Conservation (phyloP, 2,888 invertebrate genomes). For the Amphipyra tragopoginis region DNA sequence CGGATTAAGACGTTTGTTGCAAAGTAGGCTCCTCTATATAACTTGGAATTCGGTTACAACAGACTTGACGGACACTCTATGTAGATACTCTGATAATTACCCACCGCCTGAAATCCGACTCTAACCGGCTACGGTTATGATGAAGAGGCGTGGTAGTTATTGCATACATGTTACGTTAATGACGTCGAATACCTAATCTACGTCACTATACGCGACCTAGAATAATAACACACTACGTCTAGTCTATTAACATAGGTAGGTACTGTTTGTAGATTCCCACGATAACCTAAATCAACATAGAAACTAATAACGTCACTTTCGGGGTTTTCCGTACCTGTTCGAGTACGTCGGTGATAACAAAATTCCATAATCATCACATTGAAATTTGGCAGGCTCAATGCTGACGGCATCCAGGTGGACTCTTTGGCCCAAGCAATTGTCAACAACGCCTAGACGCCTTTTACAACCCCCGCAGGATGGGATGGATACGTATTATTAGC, state of each 20-base stretch:
- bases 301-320: conserved; percentile 1
- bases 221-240: conserved; percentile 7
- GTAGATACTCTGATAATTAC: too few species aligned
- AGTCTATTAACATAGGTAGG: not conserved
- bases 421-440: conserved; percentile 48
- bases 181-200: conserved; percentile 2
- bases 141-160: too few species aligned
- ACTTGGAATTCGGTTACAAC: too few species aligned
- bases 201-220: conserved; percentile 7
- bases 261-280: conserved; percentile 9
- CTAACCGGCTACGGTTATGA: too few species aligned
- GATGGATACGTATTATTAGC: conserved; percentile 37
- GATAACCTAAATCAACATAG: conserved; percentile 8
- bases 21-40: too few species aligned
- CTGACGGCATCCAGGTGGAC: conserved; percentile 43
- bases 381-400: conserved; percentile 47
- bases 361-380: conserved; percentile 10
- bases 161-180: too few species aligned
- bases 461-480: conserved; percentile 45
- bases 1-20: too few species aligned
- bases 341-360: not conserved
- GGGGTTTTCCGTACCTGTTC: not conserved
- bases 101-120: too few species aligned
- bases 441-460: conserved; percentile 45
- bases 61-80: too few species aligned